phyloP scores from a whole-genome alignment of 2,113 vertebrate species.

The Vanacampus margaritifer region DNA sequence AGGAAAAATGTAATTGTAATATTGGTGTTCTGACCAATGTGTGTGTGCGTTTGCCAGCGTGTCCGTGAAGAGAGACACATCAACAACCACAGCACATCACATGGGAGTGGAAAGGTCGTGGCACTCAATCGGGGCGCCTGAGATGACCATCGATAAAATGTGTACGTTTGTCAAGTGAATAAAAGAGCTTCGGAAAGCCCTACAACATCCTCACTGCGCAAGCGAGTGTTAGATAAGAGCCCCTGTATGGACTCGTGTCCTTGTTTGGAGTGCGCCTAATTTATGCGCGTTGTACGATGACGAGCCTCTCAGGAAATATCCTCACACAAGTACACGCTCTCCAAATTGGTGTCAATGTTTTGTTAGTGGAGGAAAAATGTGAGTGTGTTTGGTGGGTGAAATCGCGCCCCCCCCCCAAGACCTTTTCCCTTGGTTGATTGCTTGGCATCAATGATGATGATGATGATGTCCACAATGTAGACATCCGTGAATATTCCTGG shows the following conservation, averaged over 20 bases:
- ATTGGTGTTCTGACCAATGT: neutral
- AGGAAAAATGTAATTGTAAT: neutral
- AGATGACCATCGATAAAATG: conserved; percentile 16
- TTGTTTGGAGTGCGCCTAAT: conserved; percentile 62
- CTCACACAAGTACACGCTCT: conserved; percentile 22
- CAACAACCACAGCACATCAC: conserved; percentile 18
- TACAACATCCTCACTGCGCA: conserved; percentile 43
- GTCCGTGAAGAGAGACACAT: conserved; percentile 20
- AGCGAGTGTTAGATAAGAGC: conserved; percentile 54
- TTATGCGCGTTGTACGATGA: conserved; percentile 52
- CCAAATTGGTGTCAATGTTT: conserved; percentile 49
- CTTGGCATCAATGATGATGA: conserved; percentile 27
- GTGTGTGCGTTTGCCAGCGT: conserved; percentile 3
- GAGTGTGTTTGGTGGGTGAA: conserved; percentile 30
- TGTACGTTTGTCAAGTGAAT: conserved; percentile 42
- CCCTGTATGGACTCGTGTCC: conserved; percentile 59
- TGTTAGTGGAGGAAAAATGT: conserved; percentile 42
- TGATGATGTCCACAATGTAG: conserved; percentile 45
- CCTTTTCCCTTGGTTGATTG: conserved; percentile 44
- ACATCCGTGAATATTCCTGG: conserved; percentile 41
- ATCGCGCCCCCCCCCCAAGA: conserved; percentile 34
- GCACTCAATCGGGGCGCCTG: conserved; percentile 20
- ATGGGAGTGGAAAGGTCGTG: conserved; percentile 31
- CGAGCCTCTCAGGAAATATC: conserved; percentile 50
- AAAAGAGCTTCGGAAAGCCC: conserved; percentile 57